Conservation (phyloP, 92 coral and sea anemone genomes). For the Phenganax subtilis region DNA sequence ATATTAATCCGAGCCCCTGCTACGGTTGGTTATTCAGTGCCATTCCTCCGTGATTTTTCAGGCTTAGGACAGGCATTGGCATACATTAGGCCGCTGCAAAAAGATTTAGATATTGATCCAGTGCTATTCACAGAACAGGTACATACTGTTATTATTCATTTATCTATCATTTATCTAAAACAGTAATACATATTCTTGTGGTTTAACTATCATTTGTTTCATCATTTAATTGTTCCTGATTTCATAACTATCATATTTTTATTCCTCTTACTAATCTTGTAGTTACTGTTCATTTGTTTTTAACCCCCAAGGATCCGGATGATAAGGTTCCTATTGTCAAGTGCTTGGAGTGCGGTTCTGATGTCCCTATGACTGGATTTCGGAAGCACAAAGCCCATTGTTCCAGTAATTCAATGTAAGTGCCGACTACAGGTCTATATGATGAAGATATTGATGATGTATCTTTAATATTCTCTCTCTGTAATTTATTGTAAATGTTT, state of each 20-base stretch:
- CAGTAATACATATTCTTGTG: too few relatives aligned
- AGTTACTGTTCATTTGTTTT: too few relatives aligned
- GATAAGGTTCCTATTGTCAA: constrained; percentile 4
- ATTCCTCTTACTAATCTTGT: too few relatives aligned
- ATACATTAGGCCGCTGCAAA: constrained; percentile 46
- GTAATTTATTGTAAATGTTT: too few relatives aligned
- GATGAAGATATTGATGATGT: neutral
- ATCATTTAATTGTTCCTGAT: too few relatives aligned
- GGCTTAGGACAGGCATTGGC: constrained; percentile 54
- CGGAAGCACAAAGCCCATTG: neutral
- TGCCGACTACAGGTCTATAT: neutral
- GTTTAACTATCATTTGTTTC: too few relatives aligned
- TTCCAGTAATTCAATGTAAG: neutral
- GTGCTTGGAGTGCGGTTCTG: neutral
- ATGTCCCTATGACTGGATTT: constrained; percentile 5
- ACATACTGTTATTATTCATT: too few relatives aligned
- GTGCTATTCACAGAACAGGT: too few relatives aligned
- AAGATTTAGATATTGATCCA: constrained; percentile 34
- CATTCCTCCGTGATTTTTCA: constrained; percentile 49
- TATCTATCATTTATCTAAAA: too few relatives aligned
- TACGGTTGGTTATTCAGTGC: constrained; percentile 44
- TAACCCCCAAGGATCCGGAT: neutral
- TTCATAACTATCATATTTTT: too few relatives aligned
- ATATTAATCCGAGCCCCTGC: constrained; percentile 24
- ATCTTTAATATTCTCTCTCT: neutral